Evolutionary conservation across 1,140 invertebrate species (phyloP), one percentile per base, ranked within the genome.

Genomic region (Teleogryllus occipitalis): DNA sequence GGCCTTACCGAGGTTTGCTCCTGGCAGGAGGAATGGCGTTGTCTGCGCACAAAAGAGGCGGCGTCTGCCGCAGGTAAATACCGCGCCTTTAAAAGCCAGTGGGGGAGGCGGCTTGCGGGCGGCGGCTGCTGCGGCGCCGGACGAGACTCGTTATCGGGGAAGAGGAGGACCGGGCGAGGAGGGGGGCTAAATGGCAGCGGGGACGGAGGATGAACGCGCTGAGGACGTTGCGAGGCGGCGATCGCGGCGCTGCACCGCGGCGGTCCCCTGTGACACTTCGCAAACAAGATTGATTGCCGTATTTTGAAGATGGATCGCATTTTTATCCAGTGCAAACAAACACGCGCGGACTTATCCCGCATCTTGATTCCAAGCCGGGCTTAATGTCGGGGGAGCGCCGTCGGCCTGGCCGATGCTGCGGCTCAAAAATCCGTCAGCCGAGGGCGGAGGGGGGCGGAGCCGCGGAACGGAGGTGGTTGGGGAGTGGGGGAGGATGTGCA

Each of bases 251-350:
- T 10, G 54, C 54, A 18, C 0, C 54, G 10, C 18, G 7, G 54
- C 54, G 10, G 18, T 65, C 54, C 54, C 54, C 7, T 18, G 54
- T 7, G 54, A 65, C 54, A 65, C 54, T 18, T 18, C 54, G 54
- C 54, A 65, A 65, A 65, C 54, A 65, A 65, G 54, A 65, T 65
- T 65, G 54, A 65, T 65, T 65, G 54, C 54, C 54, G 54, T 65
- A 65, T 65, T 65, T 65, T 65, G 54, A 65, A 65, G 54, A 65
- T 65, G 54, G 54, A 65, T 65, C 18, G 54, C 54, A 18, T 65
- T 65, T 65, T 65, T 65, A 65, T 65, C 54, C 54, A 65, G 54
- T 65, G 54, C 54, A 65, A 65, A 65, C 54, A 65, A 65, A 65
- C 54, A 65, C 54, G 18, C 54, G 54, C 27, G 27, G 27, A 39